Evolutionary conservation across 2,888 invertebrate species (phyloP).

Genomic region (Clunio marinus): DNA sequence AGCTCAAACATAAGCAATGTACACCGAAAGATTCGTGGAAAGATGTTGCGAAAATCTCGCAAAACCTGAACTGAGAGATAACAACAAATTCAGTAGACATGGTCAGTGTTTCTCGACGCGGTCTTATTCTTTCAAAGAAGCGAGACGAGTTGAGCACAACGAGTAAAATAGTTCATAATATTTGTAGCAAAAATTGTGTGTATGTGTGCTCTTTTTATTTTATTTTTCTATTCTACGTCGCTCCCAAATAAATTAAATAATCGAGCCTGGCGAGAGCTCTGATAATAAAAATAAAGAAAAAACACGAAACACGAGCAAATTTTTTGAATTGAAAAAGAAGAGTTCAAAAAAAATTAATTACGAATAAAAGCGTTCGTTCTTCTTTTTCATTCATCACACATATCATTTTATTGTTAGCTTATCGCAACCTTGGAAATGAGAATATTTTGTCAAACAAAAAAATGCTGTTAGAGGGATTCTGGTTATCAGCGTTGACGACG

Average conservation of each 20-base stretch:
- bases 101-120: conserved; percentile 18
- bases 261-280: not conserved
- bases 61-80: conserved; percentile 8
- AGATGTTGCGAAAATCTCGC: too few species aligned
- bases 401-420: not conserved
- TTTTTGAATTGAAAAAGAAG: too few species aligned
- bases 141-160: not conserved
- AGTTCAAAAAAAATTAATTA: too few species aligned
- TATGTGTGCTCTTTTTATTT: not conserved
- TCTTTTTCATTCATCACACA: not conserved
- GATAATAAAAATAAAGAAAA: not conserved
- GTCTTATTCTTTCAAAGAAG: not conserved
- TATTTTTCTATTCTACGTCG: not conserved
- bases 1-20: too few species aligned
- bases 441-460: not conserved
- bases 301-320: not conserved
- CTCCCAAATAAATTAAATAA: not conserved
- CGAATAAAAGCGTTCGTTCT: not conserved
- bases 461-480: not conserved
- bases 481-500: conserved; percentile 3
- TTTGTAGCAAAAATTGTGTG: too few species aligned
- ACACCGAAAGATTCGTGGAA: too few species aligned
- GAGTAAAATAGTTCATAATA: not conserved
- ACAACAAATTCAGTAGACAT: conserved; percentile 18
- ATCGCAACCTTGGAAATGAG: not conserved